Base-by-base conservation (phyloP, 2,113 vertebrate genomes). In the Heliornis fulica region DNA sequence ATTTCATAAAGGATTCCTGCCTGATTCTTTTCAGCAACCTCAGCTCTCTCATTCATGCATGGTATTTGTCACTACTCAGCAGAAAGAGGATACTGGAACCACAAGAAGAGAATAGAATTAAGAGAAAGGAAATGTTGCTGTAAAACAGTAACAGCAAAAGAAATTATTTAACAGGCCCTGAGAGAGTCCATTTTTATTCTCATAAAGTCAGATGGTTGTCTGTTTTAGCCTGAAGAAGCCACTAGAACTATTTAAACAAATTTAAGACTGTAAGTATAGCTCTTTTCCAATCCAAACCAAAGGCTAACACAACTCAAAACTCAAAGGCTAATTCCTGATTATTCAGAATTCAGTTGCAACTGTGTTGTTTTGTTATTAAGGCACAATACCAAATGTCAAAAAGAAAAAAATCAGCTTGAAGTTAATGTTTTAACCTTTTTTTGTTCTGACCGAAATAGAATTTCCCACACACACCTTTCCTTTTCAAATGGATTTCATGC, bases 401-500 rank as follows among this genome's bases (percentile, higher is more conserved):
- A 95, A 72, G 87, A 83, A 89, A 83, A 89, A 92, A 95, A 84
- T 87, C 65, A 85, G 45, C 32, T 87, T 92, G 65, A 92, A 92
- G 53, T 89, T 89, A 87, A 91, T 87, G 19, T 79, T 94, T 96
- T 88, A 94, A 95, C 79, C 59, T 83, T 66, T 90, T n/a, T 90
- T 65, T 66, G 25, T 90, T 92, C 50, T 59, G 70, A 41, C 3
- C 14, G 60, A 93, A 77, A 81, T 63, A 15, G 15, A 86, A 69
- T 93, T 83, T 53, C 7, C 15, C 43, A 15, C 18, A 3, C 20
- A 21, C 29, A 60, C 22, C 46, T 92, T 69, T 57, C 36, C 31
- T 29, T 74, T 92, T 90, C 50, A 86, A 77, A 83, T 6, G 64
- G 36, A 85, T 91, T 56, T 82, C 45, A 72, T 87, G 65, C 14